A percentile compares a stretch with the other conserved stretches of the same genome.
These are phyloP conservation scores for Grallaria varia DNA, from an alignment of 2,113 vertebrate genomes.

Conservation along the genomic window DNA sequence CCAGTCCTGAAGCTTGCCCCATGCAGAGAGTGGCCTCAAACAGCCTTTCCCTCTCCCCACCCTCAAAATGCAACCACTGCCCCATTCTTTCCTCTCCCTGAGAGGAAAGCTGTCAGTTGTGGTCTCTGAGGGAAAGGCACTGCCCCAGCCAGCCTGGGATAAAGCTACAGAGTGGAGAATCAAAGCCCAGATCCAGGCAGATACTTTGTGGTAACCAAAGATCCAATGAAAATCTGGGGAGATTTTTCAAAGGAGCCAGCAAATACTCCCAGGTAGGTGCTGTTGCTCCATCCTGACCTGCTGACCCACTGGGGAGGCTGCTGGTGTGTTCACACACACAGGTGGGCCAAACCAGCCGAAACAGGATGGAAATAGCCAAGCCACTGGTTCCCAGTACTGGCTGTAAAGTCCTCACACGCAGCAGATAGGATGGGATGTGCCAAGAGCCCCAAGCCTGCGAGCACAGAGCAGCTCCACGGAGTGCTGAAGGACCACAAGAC, in stretches of 20 bases:
- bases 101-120: slow-evolving; percentile 38
- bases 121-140: slow-evolving; percentile 32
- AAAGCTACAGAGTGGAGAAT: background rate
- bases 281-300: background rate
- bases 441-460: background rate
- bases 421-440: background rate
- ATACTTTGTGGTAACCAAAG: background rate
- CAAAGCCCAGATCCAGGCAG: slow-evolving; percentile 31
- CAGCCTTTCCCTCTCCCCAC: slow-evolving; percentile 1
- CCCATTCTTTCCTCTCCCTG: slow-evolving; percentile 7
- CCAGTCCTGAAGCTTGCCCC: background rate
- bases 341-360: background rate
- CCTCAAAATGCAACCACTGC: background rate
- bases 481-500: background rate
- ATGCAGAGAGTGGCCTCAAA: background rate
- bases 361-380: background rate
- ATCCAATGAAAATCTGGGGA: background rate
- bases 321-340: background rate
- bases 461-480: background rate
- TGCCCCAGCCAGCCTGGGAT: background rate
- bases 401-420: background rate
- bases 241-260: slow-evolving; percentile 2
- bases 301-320: background rate
- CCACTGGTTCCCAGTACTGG: background rate
- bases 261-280: background rate